phyloP scores from a whole-genome alignment of 2,888 invertebrate genomes.

The Rhamnusium bicolor region DNA sequence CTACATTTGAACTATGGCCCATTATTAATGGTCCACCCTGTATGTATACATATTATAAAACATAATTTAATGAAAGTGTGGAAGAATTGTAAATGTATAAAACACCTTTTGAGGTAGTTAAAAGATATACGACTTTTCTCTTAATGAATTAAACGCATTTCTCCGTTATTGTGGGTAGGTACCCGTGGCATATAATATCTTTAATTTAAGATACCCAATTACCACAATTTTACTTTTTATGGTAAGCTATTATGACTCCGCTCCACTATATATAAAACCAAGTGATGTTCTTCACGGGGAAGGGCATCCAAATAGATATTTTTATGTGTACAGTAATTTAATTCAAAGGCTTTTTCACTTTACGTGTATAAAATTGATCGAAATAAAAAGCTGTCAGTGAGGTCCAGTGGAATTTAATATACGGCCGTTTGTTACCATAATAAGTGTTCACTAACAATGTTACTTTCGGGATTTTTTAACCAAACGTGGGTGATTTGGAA shows the following conservation, averaged over 20 bases:
- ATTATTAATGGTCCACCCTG: too few relatives aligned
- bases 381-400: constrained; percentile 7
- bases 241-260: neutral
- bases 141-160: neutral
- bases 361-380: neutral
- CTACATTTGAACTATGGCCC: too few relatives aligned
- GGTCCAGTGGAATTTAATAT: neutral
- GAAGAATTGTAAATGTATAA: too few relatives aligned
- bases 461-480: neutral
- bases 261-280: neutral
- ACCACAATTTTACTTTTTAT: neutral
- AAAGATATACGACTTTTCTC: neutral
- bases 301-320: neutral
- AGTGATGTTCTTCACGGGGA: neutral
- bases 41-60: too few relatives aligned
- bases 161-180: neutral
- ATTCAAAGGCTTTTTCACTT: constrained; percentile 4
- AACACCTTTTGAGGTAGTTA: neutral
- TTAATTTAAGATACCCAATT: neutral
- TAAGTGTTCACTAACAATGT: neutral
- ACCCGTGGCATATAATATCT: neutral
- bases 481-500: neutral
- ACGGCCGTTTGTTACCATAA: neutral
- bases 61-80: too few relatives aligned
- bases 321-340: constrained; percentile 3